Base-by-base conservation (phyloP, 1,140 invertebrate species). In the Agrilus planipennis region DNA sequence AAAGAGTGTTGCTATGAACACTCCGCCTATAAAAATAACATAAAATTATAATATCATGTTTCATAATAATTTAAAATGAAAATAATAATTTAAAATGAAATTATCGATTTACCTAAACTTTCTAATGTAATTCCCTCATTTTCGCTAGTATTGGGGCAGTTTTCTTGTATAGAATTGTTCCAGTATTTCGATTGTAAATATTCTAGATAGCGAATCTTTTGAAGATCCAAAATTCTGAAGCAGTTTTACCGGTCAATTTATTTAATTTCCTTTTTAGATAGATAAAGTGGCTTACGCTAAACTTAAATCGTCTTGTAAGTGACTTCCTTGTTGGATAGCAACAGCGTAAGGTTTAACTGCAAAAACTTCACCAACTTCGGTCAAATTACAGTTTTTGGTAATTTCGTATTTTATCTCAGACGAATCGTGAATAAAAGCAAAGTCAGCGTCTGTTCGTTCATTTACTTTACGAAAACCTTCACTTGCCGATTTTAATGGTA, bases 401-500 rank as follows among this genome's bases (percentile, higher is more conserved):
- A 89, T 77, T 60, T 84, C 76, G 55, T 90, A 90, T 57, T 78
- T 80, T 7, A 90, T 83, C 64, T 84, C 78, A 16, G 84, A 75
- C 0, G 86, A 84, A 58, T 91, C 86, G 52, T 90, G 86, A 50
- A 91, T 89, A 51, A 90, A 87, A 0, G 87, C 87, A 53, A 87
- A 90, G 52, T 89, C 84, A 0, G 82, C 83, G 46, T 86, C 76
- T 30, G 79, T 72, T 50, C 77, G 82, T 12, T 79, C 78, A 40
- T 80, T 67, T 2, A 76, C 77, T 63, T 80, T 82, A 45, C 67
- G 59, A 51, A 88, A 87, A 1, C 86, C 88, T 44, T 80, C 78
- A n/a, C 67, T 55, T 1, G 75, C 73, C 39, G 70, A 72, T 2
- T 58, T 54, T 0, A 89, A 77, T 0, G 82, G 77, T 50, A 75